phyloP scores from a whole-genome alignment of 35 echinoderm and acorn worm genomes.

The Anneissia japonica region DNA sequence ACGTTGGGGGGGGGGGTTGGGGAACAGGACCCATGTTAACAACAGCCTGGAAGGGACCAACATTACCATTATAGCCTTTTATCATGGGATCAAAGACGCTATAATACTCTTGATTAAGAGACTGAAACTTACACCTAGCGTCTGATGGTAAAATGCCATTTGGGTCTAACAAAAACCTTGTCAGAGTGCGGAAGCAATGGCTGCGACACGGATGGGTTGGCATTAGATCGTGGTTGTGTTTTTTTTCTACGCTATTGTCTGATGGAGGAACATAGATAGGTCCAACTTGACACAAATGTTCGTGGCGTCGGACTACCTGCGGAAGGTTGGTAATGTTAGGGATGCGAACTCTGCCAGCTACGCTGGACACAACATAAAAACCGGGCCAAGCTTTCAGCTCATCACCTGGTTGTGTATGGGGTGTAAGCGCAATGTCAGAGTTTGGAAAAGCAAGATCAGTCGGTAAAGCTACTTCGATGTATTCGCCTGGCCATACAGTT shows the following conservation, averaged over 20 bases:
- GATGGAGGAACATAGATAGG: not conserved
- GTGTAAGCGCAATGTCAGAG: conserved; percentile 7
- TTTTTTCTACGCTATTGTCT: not conserved
- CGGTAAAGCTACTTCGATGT: conserved; percentile 30
- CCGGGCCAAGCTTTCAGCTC: not conserved
- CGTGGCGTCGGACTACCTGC: not conserved
- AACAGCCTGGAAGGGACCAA: conserved; percentile 29
- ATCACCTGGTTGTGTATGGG: not conserved
- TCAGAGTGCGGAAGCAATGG: not conserved
- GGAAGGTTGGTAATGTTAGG: not conserved
- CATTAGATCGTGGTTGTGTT: too few relatives aligned
- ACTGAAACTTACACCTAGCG: not conserved
- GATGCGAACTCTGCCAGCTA: conserved; percentile 20
- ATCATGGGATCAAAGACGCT: conserved; percentile 23
- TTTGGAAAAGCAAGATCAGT: not conserved
- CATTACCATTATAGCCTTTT: conserved; percentile 39
- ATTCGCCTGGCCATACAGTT: conserved; percentile 44
- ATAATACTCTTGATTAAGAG: conserved; percentile 14
- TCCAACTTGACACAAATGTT: conserved; percentile 13
- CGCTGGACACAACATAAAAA: not conserved
- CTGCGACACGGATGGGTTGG: too few relatives aligned
- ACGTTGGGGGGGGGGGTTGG: conserved; percentile 39
- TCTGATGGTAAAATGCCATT: not conserved
- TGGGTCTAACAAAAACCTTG: too few relatives aligned
- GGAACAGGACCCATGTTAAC: conserved; percentile 54